Percentiles rank a stretch among this genome's conserved stretches.
phyloP scores from a whole-genome alignment of 2,113 vertebrate genomes.

The Conger conger region DNA sequence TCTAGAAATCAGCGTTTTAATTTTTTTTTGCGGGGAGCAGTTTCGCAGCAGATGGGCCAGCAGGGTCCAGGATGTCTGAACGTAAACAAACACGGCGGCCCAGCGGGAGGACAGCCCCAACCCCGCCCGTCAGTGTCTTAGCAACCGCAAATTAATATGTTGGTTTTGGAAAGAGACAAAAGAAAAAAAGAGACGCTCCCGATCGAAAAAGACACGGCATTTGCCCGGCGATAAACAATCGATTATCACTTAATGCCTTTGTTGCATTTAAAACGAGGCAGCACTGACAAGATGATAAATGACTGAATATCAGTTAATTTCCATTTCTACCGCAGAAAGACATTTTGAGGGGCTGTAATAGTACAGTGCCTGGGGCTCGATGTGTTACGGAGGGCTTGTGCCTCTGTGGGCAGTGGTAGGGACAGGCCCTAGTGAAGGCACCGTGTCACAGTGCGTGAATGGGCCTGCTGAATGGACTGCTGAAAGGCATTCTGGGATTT shows the following conservation, averaged over 20 bases:
- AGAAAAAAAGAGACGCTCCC: too few species aligned
- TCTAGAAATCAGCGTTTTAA: not conserved
- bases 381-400: not conserved
- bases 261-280: too few species aligned
- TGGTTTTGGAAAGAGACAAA: not conserved
- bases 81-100: slow-evolving; percentile 57
- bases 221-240: too few species aligned
- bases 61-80: slow-evolving; percentile 64
- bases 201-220: too few species aligned
- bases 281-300: too few species aligned
- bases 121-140: slow-evolving; percentile 37
- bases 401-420: not conserved
- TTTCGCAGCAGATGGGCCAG: slow-evolving; percentile 48
- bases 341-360: not conserved
- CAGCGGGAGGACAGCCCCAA: slow-evolving; percentile 48
- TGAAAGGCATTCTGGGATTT: too few species aligned
- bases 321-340: not conserved
- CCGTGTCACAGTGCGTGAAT: not conserved
- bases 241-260: too few species aligned
- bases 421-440: not conserved
- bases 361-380: not conserved
- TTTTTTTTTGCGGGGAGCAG: slow-evolving; percentile 10
- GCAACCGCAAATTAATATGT: slow-evolving; percentile 37
- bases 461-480: too few species aligned
- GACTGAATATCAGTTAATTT: slow-evolving; percentile 1